These are phyloP conservation scores for Nyctalus aviator DNA, from an alignment of 2,797 vertebrate species.

Conservation along the genomic window DNA sequence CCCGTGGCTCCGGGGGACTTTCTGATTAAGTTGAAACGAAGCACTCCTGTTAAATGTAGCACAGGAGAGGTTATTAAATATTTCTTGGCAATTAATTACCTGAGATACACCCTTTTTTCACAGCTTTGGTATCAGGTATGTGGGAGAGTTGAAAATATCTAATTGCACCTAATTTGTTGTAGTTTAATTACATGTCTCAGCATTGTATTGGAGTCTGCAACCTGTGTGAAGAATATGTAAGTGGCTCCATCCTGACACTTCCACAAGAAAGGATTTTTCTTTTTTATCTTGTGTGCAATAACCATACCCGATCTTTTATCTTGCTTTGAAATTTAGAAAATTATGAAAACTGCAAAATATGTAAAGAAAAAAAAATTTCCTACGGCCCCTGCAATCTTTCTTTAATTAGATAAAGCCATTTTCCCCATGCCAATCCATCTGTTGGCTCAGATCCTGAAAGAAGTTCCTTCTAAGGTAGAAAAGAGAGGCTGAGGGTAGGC, in stretches of 20 bases:
- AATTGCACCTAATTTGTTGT: slow-evolving; percentile 73
- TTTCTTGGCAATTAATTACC: slow-evolving; percentile 83
- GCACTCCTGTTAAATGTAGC: slow-evolving; percentile 77
- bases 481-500: not conserved
- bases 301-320: slow-evolving; percentile 34
- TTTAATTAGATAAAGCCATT: too few species aligned
- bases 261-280: not conserved
- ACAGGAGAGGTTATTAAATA: slow-evolving; percentile 82
- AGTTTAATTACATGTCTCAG: slow-evolving; percentile 33
- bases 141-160: slow-evolving; percentile 77
- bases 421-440: too few species aligned
- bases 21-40: slow-evolving; percentile 78
- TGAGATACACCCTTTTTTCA: slow-evolving; percentile 72
- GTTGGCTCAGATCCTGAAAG: not conserved
- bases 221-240: slow-evolving; percentile 47
- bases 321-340: slow-evolving; percentile 66
- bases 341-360: slow-evolving; percentile 55
- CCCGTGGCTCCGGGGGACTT: slow-evolving; percentile 84
- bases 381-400: not conserved
- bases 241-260: slow-evolving; percentile 22
- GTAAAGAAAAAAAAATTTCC: slow-evolving; percentile 9
- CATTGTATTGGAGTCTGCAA: slow-evolving; percentile 55
- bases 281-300: slow-evolving; percentile 12
- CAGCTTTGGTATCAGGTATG: slow-evolving; percentile 71
- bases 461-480: slow-evolving; percentile 26